Evolutionary conservation across 2,113 vertebrate species (phyloP).

Genomic region (Pipra filicauda): DNA sequence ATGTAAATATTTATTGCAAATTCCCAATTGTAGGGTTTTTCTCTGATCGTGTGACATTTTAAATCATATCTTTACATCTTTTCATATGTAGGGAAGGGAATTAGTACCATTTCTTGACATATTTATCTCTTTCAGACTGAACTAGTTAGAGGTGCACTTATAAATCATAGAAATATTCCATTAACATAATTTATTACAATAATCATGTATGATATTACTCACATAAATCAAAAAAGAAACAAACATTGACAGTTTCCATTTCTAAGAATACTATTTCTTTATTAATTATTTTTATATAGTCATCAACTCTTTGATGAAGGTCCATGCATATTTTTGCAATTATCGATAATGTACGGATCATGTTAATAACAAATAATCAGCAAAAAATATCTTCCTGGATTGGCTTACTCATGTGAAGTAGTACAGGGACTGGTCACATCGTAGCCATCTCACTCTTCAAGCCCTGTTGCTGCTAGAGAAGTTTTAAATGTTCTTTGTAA

Average conservation of each 20-base stretch:
- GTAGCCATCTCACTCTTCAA: not conserved
- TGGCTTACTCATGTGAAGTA: not conserved
- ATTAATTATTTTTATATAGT: not conserved
- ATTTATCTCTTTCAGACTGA: conserved; percentile 36
- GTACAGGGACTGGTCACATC: not conserved
- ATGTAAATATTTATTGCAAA: conserved; percentile 43
- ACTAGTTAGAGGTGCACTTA: not conserved
- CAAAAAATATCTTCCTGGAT: not conserved
- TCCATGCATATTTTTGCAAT: not conserved
- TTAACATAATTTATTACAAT: conserved; percentile 34
- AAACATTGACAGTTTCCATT: not conserved
- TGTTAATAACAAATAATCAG: not conserved
- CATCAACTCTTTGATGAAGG: not conserved
- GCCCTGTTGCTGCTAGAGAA: not conserved
- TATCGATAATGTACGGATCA: not conserved
- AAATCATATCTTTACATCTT: conserved; percentile 32
- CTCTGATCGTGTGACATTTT: conserved; percentile 27
- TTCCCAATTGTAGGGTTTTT: not conserved
- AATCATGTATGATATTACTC: not conserved
- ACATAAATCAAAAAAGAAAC: conserved; percentile 38
- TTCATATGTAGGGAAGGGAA: conserved; percentile 22
- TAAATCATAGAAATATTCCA: not conserved
- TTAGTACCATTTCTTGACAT: conserved; percentile 20
- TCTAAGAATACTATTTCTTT: not conserved
- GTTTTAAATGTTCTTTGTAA: not conserved